phyloP scores from a whole-genome alignment of 2,888 invertebrate genomes.

The Chymomyza amoena region DNA sequence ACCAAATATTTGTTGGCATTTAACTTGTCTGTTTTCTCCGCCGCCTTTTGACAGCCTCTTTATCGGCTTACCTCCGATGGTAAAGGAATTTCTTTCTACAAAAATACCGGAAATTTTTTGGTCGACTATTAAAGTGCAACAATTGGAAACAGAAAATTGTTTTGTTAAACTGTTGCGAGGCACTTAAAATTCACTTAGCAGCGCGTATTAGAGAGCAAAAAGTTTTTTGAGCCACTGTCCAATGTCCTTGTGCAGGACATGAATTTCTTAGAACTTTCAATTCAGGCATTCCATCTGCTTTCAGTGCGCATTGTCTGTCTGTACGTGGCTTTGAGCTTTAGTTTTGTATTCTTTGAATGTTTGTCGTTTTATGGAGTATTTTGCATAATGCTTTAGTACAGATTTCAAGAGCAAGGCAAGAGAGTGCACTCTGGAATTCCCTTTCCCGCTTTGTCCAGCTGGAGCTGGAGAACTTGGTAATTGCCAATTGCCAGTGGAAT shows the following conservation, averaged over 20 bases:
- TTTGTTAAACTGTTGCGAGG: neutral
- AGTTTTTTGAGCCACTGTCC: neutral
- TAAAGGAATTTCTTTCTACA: constrained; percentile 13
- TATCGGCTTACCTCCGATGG: constrained; percentile 18
- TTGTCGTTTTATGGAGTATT: neutral
- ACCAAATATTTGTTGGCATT: neutral
- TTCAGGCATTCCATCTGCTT: neutral
- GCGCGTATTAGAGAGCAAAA: neutral
- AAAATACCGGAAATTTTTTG: neutral
- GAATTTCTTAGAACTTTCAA: neutral
- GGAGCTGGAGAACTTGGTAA: neutral
- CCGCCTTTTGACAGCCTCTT: constrained; percentile 6
- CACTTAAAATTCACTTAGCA: neutral
- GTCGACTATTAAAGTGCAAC: neutral
- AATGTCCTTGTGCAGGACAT: neutral
- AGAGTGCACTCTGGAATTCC: too few species aligned
- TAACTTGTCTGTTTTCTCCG: neutral
- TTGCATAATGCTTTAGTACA: neutral
- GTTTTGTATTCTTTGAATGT: neutral
- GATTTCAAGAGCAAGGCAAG: too few species aligned
- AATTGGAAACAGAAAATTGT: neutral
- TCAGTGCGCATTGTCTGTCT: neutral
- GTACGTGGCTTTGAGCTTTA: neutral
- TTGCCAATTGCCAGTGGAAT: neutral
- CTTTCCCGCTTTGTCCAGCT: neutral